Base-by-base conservation (phyloP, 2,888 invertebrate species). In the Hetaerina titia region DNA sequence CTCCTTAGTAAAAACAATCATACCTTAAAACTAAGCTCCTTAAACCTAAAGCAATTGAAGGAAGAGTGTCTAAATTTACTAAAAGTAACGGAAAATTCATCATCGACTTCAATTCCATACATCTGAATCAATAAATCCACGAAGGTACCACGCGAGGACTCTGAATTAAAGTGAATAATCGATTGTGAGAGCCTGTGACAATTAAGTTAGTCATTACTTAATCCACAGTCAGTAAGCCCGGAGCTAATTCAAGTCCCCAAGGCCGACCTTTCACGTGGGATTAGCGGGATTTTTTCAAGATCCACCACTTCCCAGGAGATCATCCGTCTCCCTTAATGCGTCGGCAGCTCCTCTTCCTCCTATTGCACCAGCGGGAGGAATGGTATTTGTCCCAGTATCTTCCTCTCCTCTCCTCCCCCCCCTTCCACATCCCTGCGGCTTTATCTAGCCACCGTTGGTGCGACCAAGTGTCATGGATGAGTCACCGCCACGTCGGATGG, bases 301-400 rank as follows among this genome's bases (percentile, higher is more conserved):
- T 31, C 31, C 69, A 9, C n/a, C 69, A n/a, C 81, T 31, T 81
- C 81, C 81, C 31, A 81, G 81, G 15, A 22, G 81, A 81, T 81
- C 81, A 31, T 81, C 31, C 31, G 81, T 81, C 69, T 22, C 69
- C n/a, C 69, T 69, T n/a, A n/a, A n/a, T n/a, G 69, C n/a, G 22
- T n/a, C n/a, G 7, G 69, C 31, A 4, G 81, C 81, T 25, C 31
- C 81, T 81, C 81, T 9, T 7, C 81, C 31, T 81, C 74, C 25
- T 81, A 81, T 81, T 81, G 81, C 81, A 31, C 81, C 81, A 81
- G 81, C 31, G 81, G 25, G 81, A 31, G 25, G 81, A n/a, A 81
- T 81, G 81, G 31, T 31, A 81, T 81, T 81, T 31, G 81, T 31
- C 31, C 81, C 81, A 25, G 22, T n/a, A 69, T 69, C 9, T 9